Base-by-base conservation (phyloP, 37 sponge, comb jelly and placozoan species). In the Agelas oroides region DNA sequence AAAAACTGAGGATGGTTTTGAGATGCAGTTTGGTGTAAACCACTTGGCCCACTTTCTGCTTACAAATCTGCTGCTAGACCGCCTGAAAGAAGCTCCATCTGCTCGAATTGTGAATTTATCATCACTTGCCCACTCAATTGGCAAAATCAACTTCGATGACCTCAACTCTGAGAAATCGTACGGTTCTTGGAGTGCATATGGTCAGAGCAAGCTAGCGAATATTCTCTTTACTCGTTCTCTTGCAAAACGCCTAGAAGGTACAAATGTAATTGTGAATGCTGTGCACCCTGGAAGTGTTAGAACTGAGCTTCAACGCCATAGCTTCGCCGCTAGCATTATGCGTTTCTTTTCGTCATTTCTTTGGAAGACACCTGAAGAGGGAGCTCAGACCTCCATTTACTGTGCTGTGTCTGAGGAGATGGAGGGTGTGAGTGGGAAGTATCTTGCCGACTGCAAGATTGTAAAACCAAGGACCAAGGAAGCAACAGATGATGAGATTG, bases 301-400 rank as follows among this genome's bases (percentile, higher is more conserved):
- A 25, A 94, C 94, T 31, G 95, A 94, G 32, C 79, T 94, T 8
- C 0, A 17, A 2, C 65, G 82, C 0, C 58, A 87, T 30, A 35
- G 59, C 3, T 46, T 46, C 8, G 46, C 46, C 3, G 3, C 8
- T 8, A 12, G 46, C 46, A 46, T 46, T 46, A 3, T 46, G 46
- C 46, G 8, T 46, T 8, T 8, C 8, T 46, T 46, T 46, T 8
- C 8, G 3, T 8, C 46, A 46, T 46, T 46, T 46, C 8, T 8
- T 8, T 46, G 3, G 6, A 88, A 89, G 81, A 52, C 89, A 20
- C 79, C 93, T 0, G 41, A 59, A 74, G 76, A 91, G 57, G 95
- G 92, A 31, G 92, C 95, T 0, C 95, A 94, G 71, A 94, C 95
- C 0, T 39, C 82, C 41, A 91, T 94, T 59, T 60, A 94, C 67